These are phyloP conservation scores for Limnephilus rhombicus DNA, from an alignment of 2,888 invertebrate genomes.

Conservation along the genomic window DNA sequence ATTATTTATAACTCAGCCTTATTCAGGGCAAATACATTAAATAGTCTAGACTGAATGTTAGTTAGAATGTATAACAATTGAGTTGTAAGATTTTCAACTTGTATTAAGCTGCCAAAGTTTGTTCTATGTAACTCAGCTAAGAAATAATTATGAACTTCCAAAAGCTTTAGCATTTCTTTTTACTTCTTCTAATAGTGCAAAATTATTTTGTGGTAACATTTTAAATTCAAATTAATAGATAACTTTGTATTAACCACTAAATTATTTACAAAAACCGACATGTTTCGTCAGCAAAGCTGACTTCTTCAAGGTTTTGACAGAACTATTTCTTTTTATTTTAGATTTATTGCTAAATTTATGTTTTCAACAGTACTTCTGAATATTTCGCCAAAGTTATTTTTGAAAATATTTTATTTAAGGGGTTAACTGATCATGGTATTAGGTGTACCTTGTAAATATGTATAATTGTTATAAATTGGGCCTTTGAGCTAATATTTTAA, in stretches of 20 bases:
- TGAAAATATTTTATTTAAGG: too few species aligned
- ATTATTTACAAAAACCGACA: too few species aligned
- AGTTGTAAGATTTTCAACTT: neutral
- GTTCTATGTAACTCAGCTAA: neutral
- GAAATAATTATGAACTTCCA: neutral
- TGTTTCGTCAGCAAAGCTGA: too few species aligned
- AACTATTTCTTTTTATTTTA: neutral
- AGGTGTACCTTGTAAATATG: too few species aligned
- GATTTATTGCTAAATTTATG: neutral
- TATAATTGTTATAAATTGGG: too few species aligned
- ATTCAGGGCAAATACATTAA: neutral
- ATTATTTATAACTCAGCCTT: neutral
- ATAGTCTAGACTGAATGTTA: neutral
- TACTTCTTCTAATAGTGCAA: too few species aligned
- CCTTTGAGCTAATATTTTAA: too few species aligned
- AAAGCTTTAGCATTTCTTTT: neutral
- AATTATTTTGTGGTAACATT: too few species aligned
- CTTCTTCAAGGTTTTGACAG: too few species aligned
- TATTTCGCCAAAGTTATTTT: neutral
- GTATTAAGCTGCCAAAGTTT: neutral
- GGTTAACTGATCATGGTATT: too few species aligned
- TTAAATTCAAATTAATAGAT: too few species aligned
- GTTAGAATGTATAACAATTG: neutral
- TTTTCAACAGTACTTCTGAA: neutral
- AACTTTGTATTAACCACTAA: too few species aligned